Percentiles rank a stretch among this genome's conserved stretches.
Conservation (phyloP, 2,113 vertebrate genomes). For the Brachyhypopomus gauderio region DNA sequence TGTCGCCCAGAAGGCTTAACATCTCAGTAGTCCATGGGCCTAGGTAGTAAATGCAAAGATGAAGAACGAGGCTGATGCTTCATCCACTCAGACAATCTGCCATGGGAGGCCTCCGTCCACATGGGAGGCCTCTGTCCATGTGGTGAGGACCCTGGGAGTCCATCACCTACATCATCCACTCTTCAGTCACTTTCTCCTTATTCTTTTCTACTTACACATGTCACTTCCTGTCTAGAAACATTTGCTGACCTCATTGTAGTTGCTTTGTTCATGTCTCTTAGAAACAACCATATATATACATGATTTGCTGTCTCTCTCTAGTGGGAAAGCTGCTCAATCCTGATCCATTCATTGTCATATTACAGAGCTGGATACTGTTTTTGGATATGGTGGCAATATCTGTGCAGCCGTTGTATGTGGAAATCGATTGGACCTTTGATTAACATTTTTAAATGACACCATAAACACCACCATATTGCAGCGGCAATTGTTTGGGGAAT, state of each 20-base stretch:
- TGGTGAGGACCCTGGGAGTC: conserved; percentile 51
- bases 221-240: background rate
- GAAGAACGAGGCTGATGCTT: conserved; percentile 36
- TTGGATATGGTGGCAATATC: background rate
- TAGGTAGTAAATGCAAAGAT: conserved; percentile 49
- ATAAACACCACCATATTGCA: background rate
- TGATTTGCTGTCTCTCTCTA: background rate
- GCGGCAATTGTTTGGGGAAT: conserved; percentile 15
- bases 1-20: conserved; percentile 57
- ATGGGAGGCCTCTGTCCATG: conserved; percentile 33
- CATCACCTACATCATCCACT: too few relatives aligned
- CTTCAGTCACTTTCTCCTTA: too few relatives aligned
- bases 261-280: too few relatives aligned
- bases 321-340: background rate
- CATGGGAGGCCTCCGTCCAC: conserved; percentile 56
- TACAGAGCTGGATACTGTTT: background rate
- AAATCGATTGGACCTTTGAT: background rate
- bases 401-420: background rate
- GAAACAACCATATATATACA: background rate
- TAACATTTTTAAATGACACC: background rate
- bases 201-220: too few relatives aligned
- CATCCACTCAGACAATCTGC: conserved; percentile 44
- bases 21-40: conserved; percentile 61
- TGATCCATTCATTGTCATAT: background rate
- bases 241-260: background rate